phyloP scores from a whole-genome alignment of 2,797 vertebrate species.

The Falco berigora region DNA sequence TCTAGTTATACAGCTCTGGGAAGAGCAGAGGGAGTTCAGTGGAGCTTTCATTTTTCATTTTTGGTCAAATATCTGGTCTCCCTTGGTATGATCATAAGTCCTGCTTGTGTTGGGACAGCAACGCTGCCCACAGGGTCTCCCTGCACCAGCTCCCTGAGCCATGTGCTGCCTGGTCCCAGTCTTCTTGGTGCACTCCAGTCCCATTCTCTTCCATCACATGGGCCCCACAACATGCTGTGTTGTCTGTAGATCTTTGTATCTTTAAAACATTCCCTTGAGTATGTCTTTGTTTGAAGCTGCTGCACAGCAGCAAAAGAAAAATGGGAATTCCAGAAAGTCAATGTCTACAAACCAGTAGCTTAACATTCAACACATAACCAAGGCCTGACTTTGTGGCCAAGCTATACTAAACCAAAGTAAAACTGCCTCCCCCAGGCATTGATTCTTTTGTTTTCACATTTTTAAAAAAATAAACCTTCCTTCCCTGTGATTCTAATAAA shows the following conservation, averaged over 20 bases:
- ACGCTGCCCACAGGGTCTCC: not conserved
- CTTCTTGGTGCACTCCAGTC: not conserved
- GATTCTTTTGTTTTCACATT: not conserved
- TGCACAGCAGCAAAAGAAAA: not conserved
- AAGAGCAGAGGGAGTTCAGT: not conserved
- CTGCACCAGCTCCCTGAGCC: not conserved
- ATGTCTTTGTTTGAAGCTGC: not conserved
- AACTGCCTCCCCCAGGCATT: not conserved
- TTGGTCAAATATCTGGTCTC: not conserved
- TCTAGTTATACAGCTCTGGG: not conserved
- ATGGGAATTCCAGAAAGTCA: not conserved
- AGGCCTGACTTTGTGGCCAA: not conserved
- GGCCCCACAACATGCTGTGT: not conserved
- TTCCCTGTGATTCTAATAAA: not conserved
- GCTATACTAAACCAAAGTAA: not conserved
- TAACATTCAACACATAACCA: not conserved
- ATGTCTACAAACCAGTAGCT: not conserved
- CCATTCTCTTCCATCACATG: not conserved
- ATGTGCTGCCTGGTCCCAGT: not conserved
- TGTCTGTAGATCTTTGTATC: not conserved
- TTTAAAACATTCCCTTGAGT: not conserved
- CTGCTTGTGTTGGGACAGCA: not conserved
- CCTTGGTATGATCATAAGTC: not conserved
- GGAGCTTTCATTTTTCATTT: not conserved
- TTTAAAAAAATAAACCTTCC: not conserved